Base-by-base conservation (phyloP, 2,797 vertebrate genomes). In the Parotocinclus haroldoi region DNA sequence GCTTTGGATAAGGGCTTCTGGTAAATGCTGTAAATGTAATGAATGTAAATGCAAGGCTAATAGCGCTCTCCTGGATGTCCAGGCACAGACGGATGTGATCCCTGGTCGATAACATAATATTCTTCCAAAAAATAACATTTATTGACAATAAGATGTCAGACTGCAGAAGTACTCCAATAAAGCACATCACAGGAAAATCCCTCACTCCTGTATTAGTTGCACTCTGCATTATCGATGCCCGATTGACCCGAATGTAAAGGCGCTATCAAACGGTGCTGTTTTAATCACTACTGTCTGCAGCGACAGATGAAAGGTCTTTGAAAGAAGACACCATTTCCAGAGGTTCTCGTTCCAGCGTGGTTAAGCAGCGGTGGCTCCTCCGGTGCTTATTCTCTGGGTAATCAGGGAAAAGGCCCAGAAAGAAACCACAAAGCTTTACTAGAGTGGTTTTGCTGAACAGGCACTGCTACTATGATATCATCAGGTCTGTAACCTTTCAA, bases 191-290 rank as follows among this genome's bases (percentile, higher is more conserved):
- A 63, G 27, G 63, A 63, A 63, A 72, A 69, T 74, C 61, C 48
- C 61, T 78, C 68, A 80, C 75, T 63, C 69, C 55, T 49, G 72
- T 63, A 61, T 82, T 39, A 74, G 79, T 75, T 68, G 38, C 73
- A 61, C 52, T 14, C 19, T 77, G 64, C 67, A 78, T 81, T 81
- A 81, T 76, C 79, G 59, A 79, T 75, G 72, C 68, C 50, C 60
- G 65, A 63, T 71, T 49, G 65, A 66, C 49, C 64, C 68, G 71
- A 71, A 69, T 71, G 66, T 66, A 71, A 74, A 78, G 66, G 51
- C 50, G 55, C 68, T 66, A 75, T 70, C 60, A 76, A 76, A 74
- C 51, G 42, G 55, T 69, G 61, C 56, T 54, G 70, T 80, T 77
- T n/a, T 66, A 69, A 67, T 75, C 76, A 79, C 71, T 73, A 72